Evolutionary conservation across 2,797 vertebrate species (phyloP).

Genomic region (Anguilla marmorata): DNA sequence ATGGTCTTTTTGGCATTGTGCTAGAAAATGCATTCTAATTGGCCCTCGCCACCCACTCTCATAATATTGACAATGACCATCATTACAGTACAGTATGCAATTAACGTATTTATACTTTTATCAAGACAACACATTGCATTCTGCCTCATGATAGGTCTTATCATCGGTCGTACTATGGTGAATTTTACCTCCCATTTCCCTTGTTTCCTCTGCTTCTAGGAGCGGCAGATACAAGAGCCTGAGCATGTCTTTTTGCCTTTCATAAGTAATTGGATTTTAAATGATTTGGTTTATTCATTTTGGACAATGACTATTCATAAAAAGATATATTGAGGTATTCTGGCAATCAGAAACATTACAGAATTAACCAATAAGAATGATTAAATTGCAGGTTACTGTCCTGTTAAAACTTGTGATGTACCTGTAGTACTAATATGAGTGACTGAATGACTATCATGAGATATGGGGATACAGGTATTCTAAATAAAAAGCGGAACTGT

Average conservation of each 20-base stretch:
- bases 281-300: background rate
- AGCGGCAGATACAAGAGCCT: background rate
- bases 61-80: background rate
- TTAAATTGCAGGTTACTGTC: background rate
- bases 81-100: background rate
- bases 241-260: background rate
- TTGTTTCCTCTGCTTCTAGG: background rate
- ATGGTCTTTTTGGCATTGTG: background rate
- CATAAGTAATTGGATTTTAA: background rate
- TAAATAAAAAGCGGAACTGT: too few species aligned
- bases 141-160: background rate
- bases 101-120: background rate
- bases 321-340: background rate
- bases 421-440: background rate
- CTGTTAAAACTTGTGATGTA: background rate
- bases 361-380: background rate
- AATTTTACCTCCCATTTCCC: background rate
- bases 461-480: too few species aligned
- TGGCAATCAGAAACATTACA: background rate
- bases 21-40: background rate
- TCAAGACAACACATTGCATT: background rate
- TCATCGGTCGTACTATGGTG: background rate
- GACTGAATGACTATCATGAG: too few species aligned
- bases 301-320: background rate
- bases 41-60: background rate